A percentile compares a stretch with the other conserved stretches of the same genome.
Evolutionary conservation across 92 coral and sea anemone genomes (phyloP).

Genomic region (Heteractis magnifica): DNA sequence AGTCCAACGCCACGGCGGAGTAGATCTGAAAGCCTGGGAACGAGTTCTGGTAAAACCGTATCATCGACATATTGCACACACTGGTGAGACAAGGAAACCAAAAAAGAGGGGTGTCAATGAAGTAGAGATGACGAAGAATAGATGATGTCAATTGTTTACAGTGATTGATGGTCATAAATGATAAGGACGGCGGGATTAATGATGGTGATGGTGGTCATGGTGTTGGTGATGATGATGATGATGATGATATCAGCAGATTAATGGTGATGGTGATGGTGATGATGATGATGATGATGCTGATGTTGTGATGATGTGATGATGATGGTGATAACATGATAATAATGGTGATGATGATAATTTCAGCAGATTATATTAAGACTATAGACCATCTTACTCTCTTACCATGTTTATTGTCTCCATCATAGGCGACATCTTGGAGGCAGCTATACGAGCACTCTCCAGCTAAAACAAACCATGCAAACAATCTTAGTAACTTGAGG

Average conservation of each 20-base stretch:
- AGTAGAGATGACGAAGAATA: background rate
- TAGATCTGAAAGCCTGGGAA: slow-evolving; percentile 87
- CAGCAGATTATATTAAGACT: too few species aligned
- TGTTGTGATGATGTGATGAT: background rate
- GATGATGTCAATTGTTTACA: background rate
- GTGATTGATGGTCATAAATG: background rate
- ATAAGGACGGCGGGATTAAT: background rate
- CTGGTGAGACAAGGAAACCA: slow-evolving; percentile 23
- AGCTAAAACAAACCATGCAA: slow-evolving; percentile 43
- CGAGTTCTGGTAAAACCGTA: slow-evolving; percentile 81
- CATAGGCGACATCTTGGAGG: slow-evolving; percentile 95
- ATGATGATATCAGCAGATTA: background rate
- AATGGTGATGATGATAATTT: background rate
- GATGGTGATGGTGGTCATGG: background rate
- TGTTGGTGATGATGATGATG: background rate
- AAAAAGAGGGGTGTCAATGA: background rate
- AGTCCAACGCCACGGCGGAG: slow-evolving; percentile 92
- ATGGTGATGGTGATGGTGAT: background rate
- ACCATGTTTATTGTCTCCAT: slow-evolving; percentile 97
- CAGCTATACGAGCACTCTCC: slow-evolving; percentile 84
- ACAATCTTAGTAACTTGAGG: background rate
- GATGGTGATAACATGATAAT: background rate
- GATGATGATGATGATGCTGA: background rate
- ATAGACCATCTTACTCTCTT: background rate
- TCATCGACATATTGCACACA: slow-evolving; percentile 93